Conservation (phyloP, 2,113 vertebrate genomes). For the Parus major region DNA sequence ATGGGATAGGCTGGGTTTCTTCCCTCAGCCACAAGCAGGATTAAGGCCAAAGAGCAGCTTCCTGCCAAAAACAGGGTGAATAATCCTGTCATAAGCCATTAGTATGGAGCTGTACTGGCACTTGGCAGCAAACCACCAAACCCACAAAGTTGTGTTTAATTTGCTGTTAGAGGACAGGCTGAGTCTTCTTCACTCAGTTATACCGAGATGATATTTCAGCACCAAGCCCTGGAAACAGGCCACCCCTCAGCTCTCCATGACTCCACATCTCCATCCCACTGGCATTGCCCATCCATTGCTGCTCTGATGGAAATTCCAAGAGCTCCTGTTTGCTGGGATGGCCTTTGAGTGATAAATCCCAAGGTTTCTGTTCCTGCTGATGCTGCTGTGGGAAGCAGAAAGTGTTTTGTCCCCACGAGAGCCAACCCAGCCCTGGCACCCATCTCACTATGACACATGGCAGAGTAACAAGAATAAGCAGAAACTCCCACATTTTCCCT, state of each 20-base stretch:
- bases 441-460: neutral
- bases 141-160: conserved; percentile 74
- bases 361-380: rapidly evolving
- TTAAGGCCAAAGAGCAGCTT: conserved; percentile 45
- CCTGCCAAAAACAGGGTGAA: conserved; percentile 71
- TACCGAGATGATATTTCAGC: neutral
- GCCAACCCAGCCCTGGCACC: neutral
- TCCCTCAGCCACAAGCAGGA: conserved; percentile 44
- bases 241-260: neutral
- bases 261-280: neutral
- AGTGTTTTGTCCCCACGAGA: neutral
- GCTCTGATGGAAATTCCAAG: neutral
- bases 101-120: conserved; percentile 61
- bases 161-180: conserved; percentile 56
- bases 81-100: conserved; percentile 75
- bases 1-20: neutral
- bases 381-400: rapidly evolving
- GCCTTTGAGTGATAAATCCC: neutral
- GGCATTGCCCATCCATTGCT: neutral
- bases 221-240: neutral
- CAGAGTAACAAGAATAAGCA: neutral
- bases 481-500: neutral
- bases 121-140: conserved; percentile 71
- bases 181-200: conserved; percentile 31
- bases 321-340: neutral